Conservation (phyloP, 2,113 vertebrate species). For the Aix galericulata region DNA sequence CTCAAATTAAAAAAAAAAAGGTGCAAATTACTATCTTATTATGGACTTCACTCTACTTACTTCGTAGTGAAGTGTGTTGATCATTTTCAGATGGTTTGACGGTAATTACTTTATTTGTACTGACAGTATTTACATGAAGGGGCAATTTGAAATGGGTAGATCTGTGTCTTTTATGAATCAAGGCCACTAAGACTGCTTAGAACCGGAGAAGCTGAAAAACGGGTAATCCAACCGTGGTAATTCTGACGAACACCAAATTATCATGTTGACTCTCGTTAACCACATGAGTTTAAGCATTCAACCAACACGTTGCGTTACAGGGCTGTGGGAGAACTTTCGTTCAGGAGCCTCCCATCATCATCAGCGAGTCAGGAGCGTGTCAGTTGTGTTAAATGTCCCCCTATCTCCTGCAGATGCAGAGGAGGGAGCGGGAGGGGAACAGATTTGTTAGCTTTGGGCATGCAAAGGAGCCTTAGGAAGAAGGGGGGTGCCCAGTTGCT, state of each 20-base stretch:
- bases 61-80: slow-evolving; percentile 18
- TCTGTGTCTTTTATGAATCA: slow-evolving; percentile 14
- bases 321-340: neutral
- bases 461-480: neutral
- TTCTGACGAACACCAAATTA: slow-evolving; percentile 46
- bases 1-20: slow-evolving; percentile 52
- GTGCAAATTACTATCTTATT: slow-evolving; percentile 72
- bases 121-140: slow-evolving; percentile 51
- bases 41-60: slow-evolving; percentile 31
- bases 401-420: neutral
- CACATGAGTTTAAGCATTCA: neutral
- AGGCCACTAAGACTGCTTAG: slow-evolving; percentile 5
- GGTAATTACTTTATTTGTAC: slow-evolving; percentile 51
- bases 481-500: neutral
- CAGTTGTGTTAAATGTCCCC: neutral
- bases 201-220: slow-evolving; percentile 31
- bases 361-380: rapidly evolving
- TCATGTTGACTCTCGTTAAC: neutral
- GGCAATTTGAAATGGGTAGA: slow-evolving; percentile 29
- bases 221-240: slow-evolving; percentile 3
- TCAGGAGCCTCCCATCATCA: neutral
- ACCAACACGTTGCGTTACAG: neutral
- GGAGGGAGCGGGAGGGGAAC: neutral
- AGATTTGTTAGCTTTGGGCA: neutral
- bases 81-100: slow-evolving; percentile 64